A percentile compares a stretch with the other conserved stretches of the same genome.
These are phyloP conservation scores for Philotrypesis tridentata DNA, from an alignment of 1,140 invertebrate species.

Conservation along the genomic window DNA sequence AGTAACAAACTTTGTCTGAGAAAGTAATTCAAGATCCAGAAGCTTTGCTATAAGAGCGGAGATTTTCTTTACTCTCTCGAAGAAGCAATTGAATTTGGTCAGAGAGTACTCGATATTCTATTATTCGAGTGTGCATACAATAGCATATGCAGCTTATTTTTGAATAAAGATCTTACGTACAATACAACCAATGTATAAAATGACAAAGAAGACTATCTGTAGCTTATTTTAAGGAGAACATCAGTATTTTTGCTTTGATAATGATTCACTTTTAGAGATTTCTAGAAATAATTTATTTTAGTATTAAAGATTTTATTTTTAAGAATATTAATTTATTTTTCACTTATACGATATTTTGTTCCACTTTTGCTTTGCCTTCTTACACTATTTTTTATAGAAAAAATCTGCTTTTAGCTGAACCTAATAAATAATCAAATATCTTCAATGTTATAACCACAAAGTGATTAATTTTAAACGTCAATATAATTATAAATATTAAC, in stretches of 20 bases:
- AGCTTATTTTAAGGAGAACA: too few relatives aligned
- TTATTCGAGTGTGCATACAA: constrained; percentile 48
- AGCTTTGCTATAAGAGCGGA: background rate
- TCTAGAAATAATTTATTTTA: too few relatives aligned
- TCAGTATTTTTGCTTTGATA: too few relatives aligned
- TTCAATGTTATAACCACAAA: background rate
- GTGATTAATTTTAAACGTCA: constrained; percentile 24
- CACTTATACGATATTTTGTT: too few relatives aligned
- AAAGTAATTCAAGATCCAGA: background rate
- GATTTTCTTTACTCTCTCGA: constrained; percentile 1
- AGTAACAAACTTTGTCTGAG: background rate
- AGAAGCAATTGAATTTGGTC: constrained; percentile 44
- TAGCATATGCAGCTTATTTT: constrained; percentile 28
- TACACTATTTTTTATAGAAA: background rate
- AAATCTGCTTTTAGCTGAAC: background rate
- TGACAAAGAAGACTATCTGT: too few relatives aligned
- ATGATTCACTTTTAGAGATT: too few relatives aligned
- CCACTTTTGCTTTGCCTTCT: too few relatives aligned
- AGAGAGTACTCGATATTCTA: constrained; percentile 55
- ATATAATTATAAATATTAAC: too few relatives aligned
- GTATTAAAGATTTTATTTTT: too few relatives aligned
- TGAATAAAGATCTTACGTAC: background rate
- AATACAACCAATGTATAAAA: too few relatives aligned
- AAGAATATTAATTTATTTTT: too few relatives aligned
- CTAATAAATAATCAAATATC: constrained; percentile 21